A percentile compares a stretch with the other conserved stretches of the same genome.
Conservation (phyloP, 2,113 vertebrate species). For the Pachyramphus minor region DNA sequence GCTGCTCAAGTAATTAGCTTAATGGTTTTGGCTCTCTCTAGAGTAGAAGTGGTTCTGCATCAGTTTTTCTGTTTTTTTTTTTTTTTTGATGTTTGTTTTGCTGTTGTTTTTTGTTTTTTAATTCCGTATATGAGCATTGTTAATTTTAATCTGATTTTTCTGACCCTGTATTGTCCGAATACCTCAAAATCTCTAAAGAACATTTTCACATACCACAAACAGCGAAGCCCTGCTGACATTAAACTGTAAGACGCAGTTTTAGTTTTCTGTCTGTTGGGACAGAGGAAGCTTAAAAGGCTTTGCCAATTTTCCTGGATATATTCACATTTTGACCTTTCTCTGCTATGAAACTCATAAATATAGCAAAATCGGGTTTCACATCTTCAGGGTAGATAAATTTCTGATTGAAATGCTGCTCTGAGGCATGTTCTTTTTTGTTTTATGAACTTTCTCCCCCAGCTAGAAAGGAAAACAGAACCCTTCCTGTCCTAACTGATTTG, state of each 20-base stretch:
- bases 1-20: slow-evolving; percentile 12
- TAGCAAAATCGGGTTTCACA: neutral
- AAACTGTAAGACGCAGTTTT: neutral
- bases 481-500: neutral
- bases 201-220: neutral
- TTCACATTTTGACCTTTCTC: slow-evolving; percentile 26
- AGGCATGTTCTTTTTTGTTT: slow-evolving; percentile 7
- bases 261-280: neutral
- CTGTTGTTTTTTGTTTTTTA: neutral
- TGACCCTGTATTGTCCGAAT: neutral
- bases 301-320: neutral
- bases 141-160: neutral
- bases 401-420: slow-evolving; percentile 19
- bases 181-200: neutral
- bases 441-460: neutral
- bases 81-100: neutral
- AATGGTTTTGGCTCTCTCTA: neutral
- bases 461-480: slow-evolving; percentile 3
- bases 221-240: neutral
- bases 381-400: slow-evolving; percentile 12
- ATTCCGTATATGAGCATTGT: neutral
- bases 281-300: neutral
- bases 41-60: neutral
- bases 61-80: neutral
- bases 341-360: slow-evolving; percentile 8